These are phyloP conservation scores for Cinclus mexicanus DNA, from an alignment of 2,113 vertebrate genomes.

Conservation along the genomic window DNA sequence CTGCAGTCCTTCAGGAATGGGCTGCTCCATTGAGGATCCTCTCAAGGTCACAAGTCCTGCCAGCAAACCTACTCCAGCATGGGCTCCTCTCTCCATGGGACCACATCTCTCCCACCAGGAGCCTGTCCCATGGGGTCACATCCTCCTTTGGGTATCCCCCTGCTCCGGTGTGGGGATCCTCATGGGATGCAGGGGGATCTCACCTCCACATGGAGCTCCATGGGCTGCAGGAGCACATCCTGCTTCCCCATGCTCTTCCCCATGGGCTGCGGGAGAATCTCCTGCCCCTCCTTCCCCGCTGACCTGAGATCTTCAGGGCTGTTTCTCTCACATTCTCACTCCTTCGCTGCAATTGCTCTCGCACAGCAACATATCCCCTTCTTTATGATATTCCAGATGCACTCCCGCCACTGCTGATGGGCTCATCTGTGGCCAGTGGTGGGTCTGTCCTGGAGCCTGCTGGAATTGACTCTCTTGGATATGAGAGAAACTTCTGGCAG, in stretches of 20 bases:
- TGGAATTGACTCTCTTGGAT: not conserved
- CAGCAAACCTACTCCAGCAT: not conserved
- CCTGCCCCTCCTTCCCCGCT: not conserved
- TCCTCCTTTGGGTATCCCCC: not conserved
- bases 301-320: not conserved
- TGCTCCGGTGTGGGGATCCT: not conserved
- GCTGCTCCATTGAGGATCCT: not conserved
- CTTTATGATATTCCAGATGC: not conserved
- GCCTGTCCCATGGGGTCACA: not conserved
- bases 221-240: not conserved
- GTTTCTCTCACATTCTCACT: not conserved
- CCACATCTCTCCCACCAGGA: not conserved
- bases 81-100: not conserved
- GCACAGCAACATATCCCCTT: not conserved
- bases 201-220: not conserved
- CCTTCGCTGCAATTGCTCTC: not conserved
- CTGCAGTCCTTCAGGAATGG: not conserved
- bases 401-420: not conserved
- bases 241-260: not conserved
- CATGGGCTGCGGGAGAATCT: not conserved
- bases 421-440: not conserved
- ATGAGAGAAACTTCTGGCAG: not conserved
- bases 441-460: not conserved
- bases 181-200: not conserved
- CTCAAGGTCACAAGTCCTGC: not conserved